phyloP scores from a whole-genome alignment of 2,797 vertebrate species.

The Peromyscus aztecus region DNA sequence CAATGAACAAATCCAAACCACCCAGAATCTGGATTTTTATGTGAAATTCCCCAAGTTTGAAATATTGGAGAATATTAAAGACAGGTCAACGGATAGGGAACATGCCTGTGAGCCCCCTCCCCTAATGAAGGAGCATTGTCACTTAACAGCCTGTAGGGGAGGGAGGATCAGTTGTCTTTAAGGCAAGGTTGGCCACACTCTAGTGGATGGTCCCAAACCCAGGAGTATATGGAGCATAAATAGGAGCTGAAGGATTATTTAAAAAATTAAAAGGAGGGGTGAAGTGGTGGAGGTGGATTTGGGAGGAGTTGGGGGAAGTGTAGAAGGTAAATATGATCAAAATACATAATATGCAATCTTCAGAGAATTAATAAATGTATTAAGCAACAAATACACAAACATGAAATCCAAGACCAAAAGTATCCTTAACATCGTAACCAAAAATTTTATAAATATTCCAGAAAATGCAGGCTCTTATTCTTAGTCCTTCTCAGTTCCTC shows the following conservation, averaged over 20 bases:
- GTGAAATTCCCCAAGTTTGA: background rate
- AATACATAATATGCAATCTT: background rate
- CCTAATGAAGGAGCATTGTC: background rate
- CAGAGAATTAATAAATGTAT: background rate
- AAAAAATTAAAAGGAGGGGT: background rate
- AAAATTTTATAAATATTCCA: background rate
- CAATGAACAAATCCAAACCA: background rate
- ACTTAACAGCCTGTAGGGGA: background rate
- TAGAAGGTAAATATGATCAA: background rate
- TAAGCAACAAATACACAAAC: background rate
- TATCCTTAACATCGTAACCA: background rate
- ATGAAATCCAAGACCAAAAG: background rate
- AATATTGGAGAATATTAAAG: conserved; percentile 6
- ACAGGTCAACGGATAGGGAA: background rate
- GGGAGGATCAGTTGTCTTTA: background rate
- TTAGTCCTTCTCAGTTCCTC: background rate
- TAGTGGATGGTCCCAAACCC: background rate
- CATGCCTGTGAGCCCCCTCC: background rate
- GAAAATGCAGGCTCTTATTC: background rate
- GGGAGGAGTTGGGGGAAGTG: too few species aligned
- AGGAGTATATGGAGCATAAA: too few species aligned
- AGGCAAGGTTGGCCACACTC: background rate
- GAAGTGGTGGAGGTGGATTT: background rate
- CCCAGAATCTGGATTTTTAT: conserved; percentile 9
- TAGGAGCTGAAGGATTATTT: background rate